Conservation (phyloP, 2,113 vertebrate genomes). For the Dipodomys merriami region DNA sequence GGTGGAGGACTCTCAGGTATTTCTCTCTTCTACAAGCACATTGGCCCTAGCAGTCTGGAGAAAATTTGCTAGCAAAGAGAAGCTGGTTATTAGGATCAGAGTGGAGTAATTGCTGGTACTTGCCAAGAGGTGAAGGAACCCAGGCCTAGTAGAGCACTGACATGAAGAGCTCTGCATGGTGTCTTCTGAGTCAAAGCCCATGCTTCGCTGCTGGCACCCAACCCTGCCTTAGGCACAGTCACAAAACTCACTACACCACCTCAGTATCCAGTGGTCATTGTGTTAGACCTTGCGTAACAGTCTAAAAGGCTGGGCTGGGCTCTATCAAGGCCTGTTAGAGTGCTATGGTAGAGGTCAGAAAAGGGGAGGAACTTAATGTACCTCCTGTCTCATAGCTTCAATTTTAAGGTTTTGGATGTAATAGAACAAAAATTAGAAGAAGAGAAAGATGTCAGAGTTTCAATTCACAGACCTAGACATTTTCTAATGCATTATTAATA, state of each 20-base stretch:
- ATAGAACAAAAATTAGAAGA: constrained; percentile 7
- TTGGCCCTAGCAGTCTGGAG: background rate
- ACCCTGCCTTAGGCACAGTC: background rate
- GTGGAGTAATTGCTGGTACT: background rate
- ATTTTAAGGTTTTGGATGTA: background rate
- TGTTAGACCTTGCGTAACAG: background rate
- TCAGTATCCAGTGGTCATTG: background rate
- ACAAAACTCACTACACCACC: background rate
- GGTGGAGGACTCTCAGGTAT: background rate
- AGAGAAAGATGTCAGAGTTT: constrained; percentile 4
- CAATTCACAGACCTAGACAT: background rate
- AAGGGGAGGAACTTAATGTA: no score
- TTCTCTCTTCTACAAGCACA: background rate
- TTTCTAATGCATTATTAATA: background rate
- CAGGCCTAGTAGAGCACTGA: background rate
- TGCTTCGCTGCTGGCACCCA: background rate
- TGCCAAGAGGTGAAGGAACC: background rate
- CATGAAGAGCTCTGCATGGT: background rate
- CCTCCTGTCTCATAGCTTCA: background rate
- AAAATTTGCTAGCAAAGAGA: background rate
- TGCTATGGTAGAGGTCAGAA: background rate
- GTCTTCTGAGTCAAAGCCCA: background rate
- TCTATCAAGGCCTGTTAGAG: background rate
- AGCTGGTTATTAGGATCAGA: background rate
- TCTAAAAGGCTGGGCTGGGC: no score